Percentiles rank a stretch among this genome's conserved stretches.
Evolutionary conservation across 2,888 invertebrate species (phyloP).

Genomic region (Anthrax anthrax): DNA sequence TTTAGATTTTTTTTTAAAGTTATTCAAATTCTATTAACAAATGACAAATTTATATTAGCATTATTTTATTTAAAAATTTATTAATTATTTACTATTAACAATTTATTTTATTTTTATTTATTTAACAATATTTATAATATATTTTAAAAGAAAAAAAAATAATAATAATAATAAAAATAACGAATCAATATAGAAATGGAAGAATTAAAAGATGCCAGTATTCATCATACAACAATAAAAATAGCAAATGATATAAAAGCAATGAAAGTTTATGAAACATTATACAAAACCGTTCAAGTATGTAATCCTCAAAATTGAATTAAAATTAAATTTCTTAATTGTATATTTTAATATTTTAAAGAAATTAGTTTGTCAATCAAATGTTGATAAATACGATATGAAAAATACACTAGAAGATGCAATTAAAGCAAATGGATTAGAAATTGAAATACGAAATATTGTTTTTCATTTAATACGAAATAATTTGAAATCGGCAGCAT

Average conservation of each 20-base stretch:
- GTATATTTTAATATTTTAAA: slow-evolving; percentile 23
- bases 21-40: too few relatives aligned
- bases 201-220: slow-evolving; percentile 34
- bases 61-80: too few relatives aligned
- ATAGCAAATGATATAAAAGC: slow-evolving; percentile 66
- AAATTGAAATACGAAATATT: slow-evolving; percentile 69
- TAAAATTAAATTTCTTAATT: background rate
- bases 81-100: too few relatives aligned
- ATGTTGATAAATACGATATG: slow-evolving; percentile 63
- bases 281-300: slow-evolving; percentile 70
- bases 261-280: slow-evolving; percentile 57
- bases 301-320: slow-evolving; percentile 7
- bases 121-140: too few relatives aligned
- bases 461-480: slow-evolving; percentile 68
- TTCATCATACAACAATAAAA: slow-evolving; percentile 62
- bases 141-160: too few relatives aligned
- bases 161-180: background rate
- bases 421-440: slow-evolving; percentile 62
- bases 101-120: too few relatives aligned
- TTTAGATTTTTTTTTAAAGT: too few relatives aligned
- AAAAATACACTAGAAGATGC: slow-evolving; percentile 60
- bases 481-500: slow-evolving; percentile 28
- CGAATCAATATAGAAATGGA: slow-evolving; percentile 25
- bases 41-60: too few relatives aligned
- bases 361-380: slow-evolving; percentile 64